phyloP scores from a whole-genome alignment of 2,888 invertebrate species.

The Andrena dorsata region DNA sequence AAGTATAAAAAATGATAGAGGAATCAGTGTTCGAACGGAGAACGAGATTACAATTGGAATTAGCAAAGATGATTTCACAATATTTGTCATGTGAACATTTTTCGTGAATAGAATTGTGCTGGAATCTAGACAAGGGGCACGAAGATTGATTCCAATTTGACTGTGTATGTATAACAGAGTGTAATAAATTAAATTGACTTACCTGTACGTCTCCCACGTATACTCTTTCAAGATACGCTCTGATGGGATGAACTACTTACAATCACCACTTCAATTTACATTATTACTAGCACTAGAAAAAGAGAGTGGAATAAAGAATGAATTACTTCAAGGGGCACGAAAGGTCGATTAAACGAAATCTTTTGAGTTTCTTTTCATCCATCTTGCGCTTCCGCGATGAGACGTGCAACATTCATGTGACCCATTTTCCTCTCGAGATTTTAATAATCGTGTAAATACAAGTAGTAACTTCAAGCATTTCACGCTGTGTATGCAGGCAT shows the following conservation, averaged over 20 bases:
- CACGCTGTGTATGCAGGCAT: not conserved
- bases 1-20: too few species aligned
- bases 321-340: not conserved
- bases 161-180: not conserved
- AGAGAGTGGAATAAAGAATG: not conserved
- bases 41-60: too few species aligned
- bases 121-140: too few species aligned
- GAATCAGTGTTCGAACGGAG: too few species aligned
- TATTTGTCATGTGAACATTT: too few species aligned
- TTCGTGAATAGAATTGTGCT: too few species aligned
- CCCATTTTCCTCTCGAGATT: not conserved
- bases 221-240: not conserved
- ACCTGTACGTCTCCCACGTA: too few species aligned
- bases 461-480: not conserved
- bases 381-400: not conserved
- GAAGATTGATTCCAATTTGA: too few species aligned
- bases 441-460: not conserved
- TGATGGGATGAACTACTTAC: not conserved
- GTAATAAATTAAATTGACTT: not conserved
- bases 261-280: not conserved
- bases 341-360: slow-evolving; percentile 5
- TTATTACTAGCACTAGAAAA: not conserved
- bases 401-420: slow-evolving; percentile 4
- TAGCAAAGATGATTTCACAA: too few species aligned
- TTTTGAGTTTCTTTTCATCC: not conserved